Base-by-base conservation (phyloP, 1,140 invertebrate genomes). In the Arion vulgaris region DNA sequence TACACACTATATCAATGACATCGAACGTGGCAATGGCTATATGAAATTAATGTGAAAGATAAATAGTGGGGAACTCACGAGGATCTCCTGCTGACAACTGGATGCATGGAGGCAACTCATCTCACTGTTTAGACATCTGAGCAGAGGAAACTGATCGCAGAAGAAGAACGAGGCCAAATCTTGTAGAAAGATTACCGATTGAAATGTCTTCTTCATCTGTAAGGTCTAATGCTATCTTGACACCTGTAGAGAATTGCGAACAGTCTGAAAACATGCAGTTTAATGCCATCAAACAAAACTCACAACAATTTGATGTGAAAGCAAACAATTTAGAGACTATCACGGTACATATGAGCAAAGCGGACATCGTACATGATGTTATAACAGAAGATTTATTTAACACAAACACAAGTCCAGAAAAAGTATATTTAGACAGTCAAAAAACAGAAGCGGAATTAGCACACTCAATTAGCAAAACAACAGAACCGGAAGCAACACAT, bases 161-260 rank as follows among this genome's bases (percentile, higher is more conserved):
- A n/a, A n/a, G n/a, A n/a, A n/a, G n/a, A n/a, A n/a, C n/a, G n/a
- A n/a, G n/a, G n/a, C n/a, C n/a, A n/a, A n/a, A n/a, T n/a, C 23
- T 19, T n/a, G 53, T 2, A 57, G 53, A 57, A 19, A 57, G 7
- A 2, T 23, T 9, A 57, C 23, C 53, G 2, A 4, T 2, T 23
- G 23, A 34, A 7, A 66, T 66, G 62, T 17, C 62, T 66, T 34
- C 19, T 32, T 34, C 62, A 23, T 32, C 62, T 34, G 62, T 32
- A 7, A 5, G n/a, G n/a, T 66, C 62, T 32, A 13, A 28, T 28
- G 19, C n/a, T 17, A 66, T 7, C 28, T 23, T 66, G 28, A 66
- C 62, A 66, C 62, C 62, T 66, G 28, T 66, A 66, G 62, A 66
- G 62, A 66, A 66, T 66, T 66, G 5, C 2, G 62, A 66, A 5